Base-by-base conservation (phyloP, 2,888 invertebrate genomes). In the Linyphia triangularis region DNA sequence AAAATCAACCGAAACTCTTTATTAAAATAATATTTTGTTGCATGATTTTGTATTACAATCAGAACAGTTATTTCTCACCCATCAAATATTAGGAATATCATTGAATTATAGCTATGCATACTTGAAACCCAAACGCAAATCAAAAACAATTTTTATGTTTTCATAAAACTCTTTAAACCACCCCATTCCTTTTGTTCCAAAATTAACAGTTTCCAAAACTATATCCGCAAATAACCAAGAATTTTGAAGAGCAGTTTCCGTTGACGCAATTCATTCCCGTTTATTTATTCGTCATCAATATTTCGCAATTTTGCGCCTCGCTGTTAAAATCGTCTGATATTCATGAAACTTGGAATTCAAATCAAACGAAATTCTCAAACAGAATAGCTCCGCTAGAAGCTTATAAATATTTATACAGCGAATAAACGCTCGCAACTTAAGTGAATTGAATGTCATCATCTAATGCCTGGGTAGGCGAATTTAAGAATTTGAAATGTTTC, bases 261-360 rank as follows among this genome's bases (percentile, higher is more conserved):
- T 51, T 51, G 51, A 13, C 51, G n/a, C 51, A 5, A 51, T n/a
- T 13, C 16, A 51, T 51, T 16, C 51, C n/a, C n/a, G 16, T 10
- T 51, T 51, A 51, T 51, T 22, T 70, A 28, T 70, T 70, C 26
- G 26, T 43, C 43, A 43, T 70, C 43, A 70, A 70, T 70, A 70
- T 70, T 70, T 67, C 19, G n/a, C 16, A 43, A 28, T 40, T 24
- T 70, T 26, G 22, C 24, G 9, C 13, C 43, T 26, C 26, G 43
- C 40, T 70, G 16, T 70, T 70, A 40, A 43, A 26, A 7, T 10
- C 24, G 43, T 13, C 33, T 13, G 70, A 70, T 43, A 26, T 70
- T 40, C 70, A 70, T 70, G 43, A 43, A 70, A 70, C 70, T 70
- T 70, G 10, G 70, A 70, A 70, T 70, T 70, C 26, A 28, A 70